Evolutionary conservation across 2,888 invertebrate species (phyloP).

Genomic region (Machimus atricapillus): DNA sequence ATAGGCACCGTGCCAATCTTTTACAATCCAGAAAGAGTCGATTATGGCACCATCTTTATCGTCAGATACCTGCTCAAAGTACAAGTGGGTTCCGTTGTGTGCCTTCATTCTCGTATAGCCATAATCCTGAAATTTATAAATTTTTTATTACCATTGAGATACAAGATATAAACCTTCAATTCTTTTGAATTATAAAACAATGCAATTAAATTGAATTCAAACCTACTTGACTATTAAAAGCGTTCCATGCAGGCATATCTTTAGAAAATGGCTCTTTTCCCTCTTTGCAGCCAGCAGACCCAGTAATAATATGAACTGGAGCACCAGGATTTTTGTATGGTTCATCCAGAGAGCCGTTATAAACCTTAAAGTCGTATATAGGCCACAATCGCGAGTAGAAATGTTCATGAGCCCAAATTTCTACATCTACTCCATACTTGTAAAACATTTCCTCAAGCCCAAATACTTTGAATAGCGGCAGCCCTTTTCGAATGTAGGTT

Average conservation of each 20-base stretch:
- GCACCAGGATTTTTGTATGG: constrained; percentile 73
- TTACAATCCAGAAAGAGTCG: constrained; percentile 73
- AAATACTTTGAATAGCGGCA: constrained; percentile 70
- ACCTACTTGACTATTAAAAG: constrained; percentile 72
- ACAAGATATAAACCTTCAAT: too few relatives aligned
- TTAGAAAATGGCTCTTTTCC: constrained; percentile 77
- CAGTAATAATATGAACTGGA: constrained; percentile 90
- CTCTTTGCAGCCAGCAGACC: constrained; percentile 88
- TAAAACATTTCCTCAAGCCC: constrained; percentile 87
- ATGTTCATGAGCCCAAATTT: constrained; percentile 98
- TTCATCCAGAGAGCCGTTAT: constrained; percentile 66
- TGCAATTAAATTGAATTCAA: neutral
- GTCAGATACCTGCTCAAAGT: constrained; percentile 87
- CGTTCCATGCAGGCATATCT: constrained; percentile 75
- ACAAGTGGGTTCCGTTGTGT: constrained; percentile 82
- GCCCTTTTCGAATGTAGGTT: constrained; percentile 71
- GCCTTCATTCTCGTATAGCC: constrained; percentile 87
- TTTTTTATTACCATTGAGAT: neutral
- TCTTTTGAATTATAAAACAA: neutral
- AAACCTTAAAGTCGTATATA: constrained; percentile 81
- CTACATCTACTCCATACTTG: constrained; percentile 89
- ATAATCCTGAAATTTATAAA: constrained; percentile 70
- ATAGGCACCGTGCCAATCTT: constrained; percentile 59
- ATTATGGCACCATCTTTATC: constrained; percentile 73
- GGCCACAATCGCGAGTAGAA: constrained; percentile 97